phyloP scores from a whole-genome alignment of 2,888 invertebrate genomes.

The Rhingia campestris region DNA sequence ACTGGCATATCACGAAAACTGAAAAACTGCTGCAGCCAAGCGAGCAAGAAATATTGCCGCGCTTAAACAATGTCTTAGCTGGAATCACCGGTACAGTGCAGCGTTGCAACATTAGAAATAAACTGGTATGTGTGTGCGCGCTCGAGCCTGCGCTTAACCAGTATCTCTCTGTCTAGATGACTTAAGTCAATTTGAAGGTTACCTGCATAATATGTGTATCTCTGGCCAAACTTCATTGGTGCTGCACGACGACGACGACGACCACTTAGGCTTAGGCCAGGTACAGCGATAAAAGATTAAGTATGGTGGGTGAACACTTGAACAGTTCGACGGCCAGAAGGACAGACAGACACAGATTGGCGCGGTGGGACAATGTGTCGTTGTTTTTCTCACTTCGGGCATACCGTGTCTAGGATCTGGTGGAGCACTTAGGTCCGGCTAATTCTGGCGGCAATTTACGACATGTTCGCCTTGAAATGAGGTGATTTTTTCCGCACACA shows the following conservation, averaged over 20 bases:
- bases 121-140: background rate
- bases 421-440: conserved; percentile 46
- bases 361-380: conserved; percentile 47
- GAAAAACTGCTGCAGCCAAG: conserved; percentile 39
- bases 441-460: conserved; percentile 70
- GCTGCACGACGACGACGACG: conserved; percentile 20
- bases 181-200: conserved; percentile 71
- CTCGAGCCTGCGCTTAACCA: conserved; percentile 11
- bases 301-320: conserved; percentile 52
- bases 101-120: conserved; percentile 44
- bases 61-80: conserved; percentile 66
- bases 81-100: conserved; percentile 11
- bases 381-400: conserved; percentile 54
- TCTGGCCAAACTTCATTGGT: conserved; percentile 8
- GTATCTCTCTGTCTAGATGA: conserved; percentile 44
- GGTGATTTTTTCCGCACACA: conserved; percentile 25
- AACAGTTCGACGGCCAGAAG: too few relatives aligned
- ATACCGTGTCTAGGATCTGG: background rate
- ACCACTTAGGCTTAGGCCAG: conserved; percentile 20
- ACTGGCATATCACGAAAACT: conserved; percentile 71
- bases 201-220: conserved; percentile 37
- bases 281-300: conserved; percentile 34
- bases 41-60: conserved; percentile 62
- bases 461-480: conserved; percentile 70
- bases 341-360: conserved; percentile 42